Conservation (phyloP, 2,113 vertebrate genomes). For the Carassius auratus region DNA sequence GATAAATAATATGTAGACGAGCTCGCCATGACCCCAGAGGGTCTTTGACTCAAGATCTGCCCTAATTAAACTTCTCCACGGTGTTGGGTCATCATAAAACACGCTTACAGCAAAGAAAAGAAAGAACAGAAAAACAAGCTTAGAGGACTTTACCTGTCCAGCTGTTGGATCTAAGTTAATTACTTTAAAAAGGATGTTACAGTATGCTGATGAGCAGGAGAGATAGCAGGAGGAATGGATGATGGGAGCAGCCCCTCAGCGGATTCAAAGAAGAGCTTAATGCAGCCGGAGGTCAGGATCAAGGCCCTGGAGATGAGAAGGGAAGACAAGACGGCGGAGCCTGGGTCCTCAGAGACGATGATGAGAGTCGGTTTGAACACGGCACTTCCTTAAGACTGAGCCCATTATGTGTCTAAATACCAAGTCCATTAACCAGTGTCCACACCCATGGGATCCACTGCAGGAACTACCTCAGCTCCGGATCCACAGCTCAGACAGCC, state of each 20-base stretch:
- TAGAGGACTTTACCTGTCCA: conserved; percentile 33
- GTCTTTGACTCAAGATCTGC: conserved; percentile 20
- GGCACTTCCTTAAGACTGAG: conserved; percentile 50
- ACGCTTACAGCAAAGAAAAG: not conserved
- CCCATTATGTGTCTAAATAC: conserved; percentile 65
- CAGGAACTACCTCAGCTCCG: conserved; percentile 34
- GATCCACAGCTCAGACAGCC: conserved; percentile 53
- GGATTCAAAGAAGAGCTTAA: conserved; percentile 40
- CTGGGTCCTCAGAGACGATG: conserved; percentile 39
- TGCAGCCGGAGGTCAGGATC: conserved; percentile 43
- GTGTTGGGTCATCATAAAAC: conserved; percentile 8
- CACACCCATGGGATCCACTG: conserved; percentile 47
- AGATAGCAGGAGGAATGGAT: not conserved
- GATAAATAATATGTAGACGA: conserved; percentile 35
- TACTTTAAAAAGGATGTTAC: conserved; percentile 24
- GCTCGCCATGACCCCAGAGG: conserved; percentile 25
- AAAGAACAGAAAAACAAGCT: not conserved
- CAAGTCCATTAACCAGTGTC: conserved; percentile 56
- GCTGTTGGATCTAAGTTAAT: conserved; percentile 32
- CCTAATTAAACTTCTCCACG: conserved; percentile 45
- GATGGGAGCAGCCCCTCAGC: not conserved
- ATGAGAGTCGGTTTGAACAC: conserved; percentile 35
- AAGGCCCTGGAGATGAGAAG: conserved; percentile 45
- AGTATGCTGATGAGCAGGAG: not conserved
- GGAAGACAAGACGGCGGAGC: conserved; percentile 44